Percentiles rank a stretch among this genome's conserved stretches.
Evolutionary conservation across 2,888 invertebrate species (phyloP).

Genomic region (Tipula unca): DNA sequence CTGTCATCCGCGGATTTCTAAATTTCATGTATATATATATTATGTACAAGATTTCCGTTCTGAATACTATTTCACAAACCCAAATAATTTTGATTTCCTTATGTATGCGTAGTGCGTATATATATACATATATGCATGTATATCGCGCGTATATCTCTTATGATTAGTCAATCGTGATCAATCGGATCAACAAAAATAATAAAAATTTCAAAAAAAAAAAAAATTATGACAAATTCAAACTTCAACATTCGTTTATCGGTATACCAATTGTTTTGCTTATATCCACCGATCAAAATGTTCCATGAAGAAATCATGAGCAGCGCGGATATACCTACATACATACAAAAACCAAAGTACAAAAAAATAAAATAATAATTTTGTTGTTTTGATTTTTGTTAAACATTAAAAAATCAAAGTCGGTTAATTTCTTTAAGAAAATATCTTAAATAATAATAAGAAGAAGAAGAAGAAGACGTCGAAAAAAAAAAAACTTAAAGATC

Average conservation of each 20-base stretch:
- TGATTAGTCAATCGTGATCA: neutral
- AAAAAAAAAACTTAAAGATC: neutral
- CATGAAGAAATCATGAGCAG: neutral
- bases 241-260: neutral
- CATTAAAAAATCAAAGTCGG: constrained; percentile 8
- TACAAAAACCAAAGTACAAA: neutral
- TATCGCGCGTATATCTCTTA: neutral
- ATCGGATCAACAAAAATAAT: neutral
- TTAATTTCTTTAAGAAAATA: neutral
- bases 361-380: neutral
- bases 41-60: neutral
- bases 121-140: neutral
- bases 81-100: neutral
- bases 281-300: neutral
- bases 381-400: constrained; percentile 14
- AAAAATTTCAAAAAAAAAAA: neutral
- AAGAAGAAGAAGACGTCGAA: neutral
- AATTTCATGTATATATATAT: too few relatives aligned
- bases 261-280: neutral
- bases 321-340: neutral
- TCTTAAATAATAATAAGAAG: neutral
- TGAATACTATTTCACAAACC: neutral
- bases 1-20: neutral
- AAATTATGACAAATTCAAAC: constrained; percentile 8
- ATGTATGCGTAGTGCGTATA: neutral